These are phyloP conservation scores for Alaudala cheleensis DNA, from an alignment of 2,113 vertebrate genomes.

Conservation along the genomic window DNA sequence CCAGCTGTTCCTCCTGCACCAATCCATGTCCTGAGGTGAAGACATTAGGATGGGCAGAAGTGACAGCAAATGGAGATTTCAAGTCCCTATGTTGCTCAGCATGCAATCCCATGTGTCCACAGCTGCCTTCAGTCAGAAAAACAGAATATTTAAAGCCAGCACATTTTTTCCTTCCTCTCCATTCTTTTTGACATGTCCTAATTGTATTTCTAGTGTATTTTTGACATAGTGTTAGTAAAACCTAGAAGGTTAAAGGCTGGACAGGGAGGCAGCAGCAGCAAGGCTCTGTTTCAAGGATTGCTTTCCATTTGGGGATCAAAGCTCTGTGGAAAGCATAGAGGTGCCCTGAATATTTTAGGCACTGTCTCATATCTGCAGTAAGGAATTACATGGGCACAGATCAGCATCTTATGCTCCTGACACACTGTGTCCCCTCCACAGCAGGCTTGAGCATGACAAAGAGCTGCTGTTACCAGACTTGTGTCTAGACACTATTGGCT, in stretches of 20 bases:
- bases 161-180: background rate
- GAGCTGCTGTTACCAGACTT: background rate
- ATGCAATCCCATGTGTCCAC: background rate
- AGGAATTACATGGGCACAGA: background rate
- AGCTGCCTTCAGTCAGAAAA: background rate
- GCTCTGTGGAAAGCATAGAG: background rate
- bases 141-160: background rate
- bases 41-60: background rate
- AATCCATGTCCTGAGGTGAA: background rate
- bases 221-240: background rate
- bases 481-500: background rate
- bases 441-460: background rate
- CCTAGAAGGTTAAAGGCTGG: background rate
- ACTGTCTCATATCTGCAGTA: background rate
- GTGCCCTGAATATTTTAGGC: background rate
- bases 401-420: background rate
- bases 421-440: fast-evolving
- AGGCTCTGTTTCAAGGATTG: background rate
- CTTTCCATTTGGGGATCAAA: background rate
- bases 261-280: background rate
- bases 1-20: background rate
- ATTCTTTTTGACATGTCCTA: background rate
- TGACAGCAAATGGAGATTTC: background rate
- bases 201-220: background rate
- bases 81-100: background rate